A percentile compares a stretch with the other conserved stretches of the same genome.
Conservation (phyloP, 2,797 vertebrate genomes). For the Threskiornis aethiopicus region DNA sequence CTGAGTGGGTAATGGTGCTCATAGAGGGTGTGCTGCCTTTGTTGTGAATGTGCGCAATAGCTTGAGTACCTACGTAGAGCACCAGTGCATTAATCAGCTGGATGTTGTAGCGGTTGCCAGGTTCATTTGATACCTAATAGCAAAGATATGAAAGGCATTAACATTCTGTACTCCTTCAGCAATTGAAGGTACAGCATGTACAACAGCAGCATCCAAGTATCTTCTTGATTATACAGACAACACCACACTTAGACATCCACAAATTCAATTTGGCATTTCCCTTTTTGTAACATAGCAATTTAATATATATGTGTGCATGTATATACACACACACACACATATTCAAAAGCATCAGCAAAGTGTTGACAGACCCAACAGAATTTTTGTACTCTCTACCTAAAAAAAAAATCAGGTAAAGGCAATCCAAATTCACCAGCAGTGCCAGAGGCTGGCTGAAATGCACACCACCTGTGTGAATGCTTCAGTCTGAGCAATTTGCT, state of each 20-base stretch:
- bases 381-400: background rate
- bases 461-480: background rate
- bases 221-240: background rate
- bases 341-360: background rate
- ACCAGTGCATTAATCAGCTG: slow-evolving; percentile 98
- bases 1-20: slow-evolving; percentile 99
- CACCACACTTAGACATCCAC: background rate
- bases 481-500: background rate
- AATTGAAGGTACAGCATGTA: background rate
- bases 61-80: slow-evolving; percentile 97
- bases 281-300: background rate
- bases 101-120: slow-evolving; percentile 98
- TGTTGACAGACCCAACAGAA: background rate
- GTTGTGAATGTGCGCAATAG: slow-evolving; percentile 98
- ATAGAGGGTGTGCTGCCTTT: slow-evolving; percentile 99
- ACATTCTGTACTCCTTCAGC: background rate
- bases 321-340: no score
- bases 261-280: background rate
- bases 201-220: background rate
- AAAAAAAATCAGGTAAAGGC: background rate
- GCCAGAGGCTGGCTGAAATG: background rate
- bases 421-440: background rate
- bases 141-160: background rate
- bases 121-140: slow-evolving; percentile 89
- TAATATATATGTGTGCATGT: background rate